Percentiles rank a stretch among this genome's conserved stretches.
phyloP scores from a whole-genome alignment of 2,113 vertebrate genomes.

The Leuciscus idus region DNA sequence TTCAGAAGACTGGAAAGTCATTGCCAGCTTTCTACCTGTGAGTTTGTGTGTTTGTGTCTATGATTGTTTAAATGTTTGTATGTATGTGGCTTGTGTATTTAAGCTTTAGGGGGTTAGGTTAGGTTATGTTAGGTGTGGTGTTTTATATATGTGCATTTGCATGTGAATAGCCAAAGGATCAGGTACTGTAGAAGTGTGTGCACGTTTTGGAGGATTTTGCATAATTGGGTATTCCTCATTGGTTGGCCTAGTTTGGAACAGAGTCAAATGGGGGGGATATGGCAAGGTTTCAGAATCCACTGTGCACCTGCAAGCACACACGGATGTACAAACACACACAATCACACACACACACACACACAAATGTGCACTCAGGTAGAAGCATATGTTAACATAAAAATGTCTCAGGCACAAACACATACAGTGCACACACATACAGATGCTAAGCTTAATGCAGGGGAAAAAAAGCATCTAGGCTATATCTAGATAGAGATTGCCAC shows the following conservation, averaged over 20 bases:
- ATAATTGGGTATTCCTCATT: slow-evolving; percentile 53
- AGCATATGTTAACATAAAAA: neutral
- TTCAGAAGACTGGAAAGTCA: slow-evolving; percentile 98
- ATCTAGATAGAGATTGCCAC: slow-evolving; percentile 54
- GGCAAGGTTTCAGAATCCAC: slow-evolving; percentile 55
- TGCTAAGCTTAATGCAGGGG: neutral
- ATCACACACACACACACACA: slow-evolving; percentile 9
- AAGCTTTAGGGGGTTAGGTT: slow-evolving; percentile 36
- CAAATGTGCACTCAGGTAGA: slow-evolving; percentile 7
- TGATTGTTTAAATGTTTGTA: slow-evolving; percentile 35
- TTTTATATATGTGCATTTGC: slow-evolving; percentile 48
- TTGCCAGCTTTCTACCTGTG: slow-evolving; percentile 94
- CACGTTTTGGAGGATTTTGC: slow-evolving; percentile 51
- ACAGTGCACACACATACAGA: slow-evolving; percentile 12
- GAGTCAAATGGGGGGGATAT: slow-evolving; percentile 8
- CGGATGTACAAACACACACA: slow-evolving; percentile 31
- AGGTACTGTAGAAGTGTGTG: slow-evolving; percentile 49
- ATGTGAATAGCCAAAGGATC: slow-evolving; percentile 53
- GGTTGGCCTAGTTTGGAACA: slow-evolving; percentile 40
- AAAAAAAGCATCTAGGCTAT: slow-evolving; percentile 29
- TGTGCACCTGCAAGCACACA: slow-evolving; percentile 49
- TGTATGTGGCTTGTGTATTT: slow-evolving; percentile 35
- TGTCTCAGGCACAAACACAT: slow-evolving; percentile 11
- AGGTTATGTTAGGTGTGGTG: slow-evolving; percentile 47
- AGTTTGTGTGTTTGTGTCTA: slow-evolving; percentile 67